phyloP scores from a whole-genome alignment of 2,797 vertebrate species.

The Spatula versicolor region DNA sequence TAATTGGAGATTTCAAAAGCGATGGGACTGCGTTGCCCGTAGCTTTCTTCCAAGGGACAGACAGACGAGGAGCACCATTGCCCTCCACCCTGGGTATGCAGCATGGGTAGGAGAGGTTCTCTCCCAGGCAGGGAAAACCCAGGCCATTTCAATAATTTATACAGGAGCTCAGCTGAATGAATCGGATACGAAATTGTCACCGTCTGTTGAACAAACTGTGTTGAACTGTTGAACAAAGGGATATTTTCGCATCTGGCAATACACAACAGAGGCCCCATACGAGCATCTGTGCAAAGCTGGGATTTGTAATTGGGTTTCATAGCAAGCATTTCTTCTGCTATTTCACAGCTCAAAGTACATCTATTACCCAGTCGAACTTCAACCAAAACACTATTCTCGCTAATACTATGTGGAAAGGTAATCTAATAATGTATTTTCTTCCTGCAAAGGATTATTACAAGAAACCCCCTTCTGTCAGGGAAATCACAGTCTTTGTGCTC shows the following conservation, averaged over 20 bases:
- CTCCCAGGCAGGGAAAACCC: constrained; percentile 57
- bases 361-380: not conserved
- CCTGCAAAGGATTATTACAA: not conserved
- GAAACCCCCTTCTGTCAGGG: not conserved
- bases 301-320: constrained; percentile 5
- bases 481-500: not conserved
- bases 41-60: not conserved
- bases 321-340: not conserved
- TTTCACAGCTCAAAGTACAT: not conserved
- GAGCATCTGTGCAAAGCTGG: constrained; percentile 51
- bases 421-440: not conserved
- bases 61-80: not conserved
- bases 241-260: constrained; percentile 51
- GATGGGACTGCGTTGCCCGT: accelerated
- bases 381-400: not conserved
- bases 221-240: constrained; percentile 63
- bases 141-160: constrained; percentile 44
- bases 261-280: not conserved
- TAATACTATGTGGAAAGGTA: not conserved
- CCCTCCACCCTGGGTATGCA: not conserved
- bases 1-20: not conserved
- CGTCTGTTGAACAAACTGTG: constrained; percentile 67
- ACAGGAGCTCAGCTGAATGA: constrained; percentile 54
- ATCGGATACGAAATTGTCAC: constrained; percentile 39
- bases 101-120: constrained; percentile 2